phyloP scores from a whole-genome alignment of 1,140 invertebrate genomes.

The Sesamia nonagrioides region DNA sequence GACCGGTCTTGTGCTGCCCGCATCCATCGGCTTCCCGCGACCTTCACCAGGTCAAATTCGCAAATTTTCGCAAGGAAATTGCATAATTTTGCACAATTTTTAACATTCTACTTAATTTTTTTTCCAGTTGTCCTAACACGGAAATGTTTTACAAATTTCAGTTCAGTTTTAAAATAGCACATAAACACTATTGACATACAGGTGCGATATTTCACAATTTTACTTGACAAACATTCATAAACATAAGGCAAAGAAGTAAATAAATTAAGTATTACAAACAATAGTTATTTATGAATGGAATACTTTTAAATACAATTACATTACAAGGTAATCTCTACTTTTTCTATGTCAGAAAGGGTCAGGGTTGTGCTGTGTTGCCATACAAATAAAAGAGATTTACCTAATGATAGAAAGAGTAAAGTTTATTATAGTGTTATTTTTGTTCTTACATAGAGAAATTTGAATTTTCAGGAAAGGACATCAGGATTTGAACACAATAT shows the following conservation, averaged over 20 bases:
- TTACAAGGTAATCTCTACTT: neutral
- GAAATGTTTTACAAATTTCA: no score
- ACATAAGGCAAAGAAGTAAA: neutral
- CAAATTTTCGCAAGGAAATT: no score
- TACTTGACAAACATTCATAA: neutral
- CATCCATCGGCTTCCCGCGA: no score
- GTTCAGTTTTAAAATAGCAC: no score
- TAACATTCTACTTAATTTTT: no score
- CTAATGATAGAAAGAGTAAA: neutral
- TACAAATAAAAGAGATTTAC: neutral
- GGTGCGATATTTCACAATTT: neutral
- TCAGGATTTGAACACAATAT: no score
- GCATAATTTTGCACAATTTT: no score
- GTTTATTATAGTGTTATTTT: neutral
- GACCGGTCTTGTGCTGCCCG: no score
- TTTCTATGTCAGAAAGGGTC: neutral
- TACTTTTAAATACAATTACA: conserved; percentile 3
- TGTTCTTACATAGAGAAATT: no score
- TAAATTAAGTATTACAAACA: conserved; percentile 1
- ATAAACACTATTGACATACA: neutral
- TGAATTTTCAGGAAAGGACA: no score
- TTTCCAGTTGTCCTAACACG: no score
- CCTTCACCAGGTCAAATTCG: no score
- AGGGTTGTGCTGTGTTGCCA: neutral
- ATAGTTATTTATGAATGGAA: conserved; percentile 11